Evolutionary conservation across 2,888 invertebrate species (phyloP), one percentile per base, ranked within the genome.

Genomic region (Lasioglossum marginatum): DNA sequence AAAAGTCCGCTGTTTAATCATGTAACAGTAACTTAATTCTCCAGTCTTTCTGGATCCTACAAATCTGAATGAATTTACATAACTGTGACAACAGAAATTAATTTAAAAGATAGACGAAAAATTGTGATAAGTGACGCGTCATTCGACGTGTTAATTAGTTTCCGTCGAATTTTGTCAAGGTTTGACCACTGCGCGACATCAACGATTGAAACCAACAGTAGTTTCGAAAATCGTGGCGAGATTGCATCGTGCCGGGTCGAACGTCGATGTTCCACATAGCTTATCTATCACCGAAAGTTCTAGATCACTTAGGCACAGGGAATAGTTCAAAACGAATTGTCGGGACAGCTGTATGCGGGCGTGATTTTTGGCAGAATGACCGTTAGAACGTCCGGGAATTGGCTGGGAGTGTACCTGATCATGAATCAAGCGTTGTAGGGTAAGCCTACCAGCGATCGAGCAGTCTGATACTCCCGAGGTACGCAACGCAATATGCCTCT

Each of bases 401-500:
- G 85, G 27, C 52, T 68, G 78, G 74, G 83, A 70, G 87, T 81
- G 78, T 85, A 77, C 80, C 82, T 83, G 78, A 88, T 80, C 90
- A 85, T 88, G 89, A 86, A 89, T 90, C 88, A 89, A 85, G 83
- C 83, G 85, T 87, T 91, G 88, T 88, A 87, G 88, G 90, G 79
- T 91, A 92, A 92, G 90, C 92, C 87, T 83, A 88, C 73, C 77
- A 85, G 71, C 87, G 88, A 92, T 92, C 85, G 84, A 84, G 78
- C 87, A 78, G 77, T 52, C 80, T 81, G 92, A 90, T 91, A 92
- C 85, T 82, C 80, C 73, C 82, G 78, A 83, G 83, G 88, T 86
- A 84, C 80, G 87, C 85, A 86, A 79, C 77, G 87, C 91, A 90
- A 91, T 91, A 90, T 90, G 91, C 91, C 81, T 71, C 71, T 83